A percentile compares a stretch with the other conserved stretches of the same genome.
phyloP scores from a whole-genome alignment of 1,140 invertebrate genomes.

The Zaprionus lachaisei region DNA sequence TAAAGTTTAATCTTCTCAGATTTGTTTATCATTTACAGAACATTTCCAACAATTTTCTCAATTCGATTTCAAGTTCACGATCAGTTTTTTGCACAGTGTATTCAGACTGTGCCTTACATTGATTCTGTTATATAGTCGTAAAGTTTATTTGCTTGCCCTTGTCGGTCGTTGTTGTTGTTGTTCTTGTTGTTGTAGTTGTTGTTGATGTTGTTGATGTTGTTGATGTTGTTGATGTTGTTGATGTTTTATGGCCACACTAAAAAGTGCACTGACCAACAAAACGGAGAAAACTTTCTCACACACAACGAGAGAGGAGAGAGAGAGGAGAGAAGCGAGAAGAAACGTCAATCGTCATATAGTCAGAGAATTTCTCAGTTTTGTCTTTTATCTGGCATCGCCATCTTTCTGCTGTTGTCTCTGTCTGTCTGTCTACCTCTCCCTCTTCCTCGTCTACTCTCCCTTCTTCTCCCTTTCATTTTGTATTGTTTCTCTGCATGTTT shows the following conservation, averaged over 20 bases:
- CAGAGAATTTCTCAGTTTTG: slow-evolving; percentile 40
- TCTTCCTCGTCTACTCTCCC: neutral
- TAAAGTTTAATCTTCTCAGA: too few species aligned
- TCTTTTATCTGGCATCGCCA: slow-evolving; percentile 60
- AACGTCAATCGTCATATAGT: slow-evolving; percentile 34
- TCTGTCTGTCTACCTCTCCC: neutral
- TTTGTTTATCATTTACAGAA: too few species aligned
- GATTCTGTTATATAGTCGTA: slow-evolving; percentile 80
- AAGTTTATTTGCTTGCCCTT: slow-evolving; percentile 80
- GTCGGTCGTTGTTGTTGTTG: slow-evolving; percentile 37
- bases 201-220: slow-evolving; percentile 39
- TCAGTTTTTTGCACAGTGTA: slow-evolving; percentile 28
- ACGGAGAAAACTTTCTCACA: slow-evolving; percentile 72
- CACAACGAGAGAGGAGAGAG: slow-evolving; percentile 18
- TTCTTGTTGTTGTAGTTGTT: slow-evolving; percentile 25
- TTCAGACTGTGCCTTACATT: slow-evolving; percentile 65
- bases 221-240: slow-evolving; percentile 54
- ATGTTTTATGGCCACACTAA: slow-evolving; percentile 73
- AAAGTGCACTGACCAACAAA: slow-evolving; percentile 77
- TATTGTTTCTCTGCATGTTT: slow-evolving; percentile 48
- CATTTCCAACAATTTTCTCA: neutral
- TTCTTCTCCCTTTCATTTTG: slow-evolving; percentile 20
- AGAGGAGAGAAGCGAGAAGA: neutral
- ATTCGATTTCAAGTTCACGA: neutral
- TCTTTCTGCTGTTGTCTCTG: slow-evolving; percentile 46